phyloP scores from a whole-genome alignment of 1,140 invertebrate genomes.

The Drosophila pallidifrons region DNA sequence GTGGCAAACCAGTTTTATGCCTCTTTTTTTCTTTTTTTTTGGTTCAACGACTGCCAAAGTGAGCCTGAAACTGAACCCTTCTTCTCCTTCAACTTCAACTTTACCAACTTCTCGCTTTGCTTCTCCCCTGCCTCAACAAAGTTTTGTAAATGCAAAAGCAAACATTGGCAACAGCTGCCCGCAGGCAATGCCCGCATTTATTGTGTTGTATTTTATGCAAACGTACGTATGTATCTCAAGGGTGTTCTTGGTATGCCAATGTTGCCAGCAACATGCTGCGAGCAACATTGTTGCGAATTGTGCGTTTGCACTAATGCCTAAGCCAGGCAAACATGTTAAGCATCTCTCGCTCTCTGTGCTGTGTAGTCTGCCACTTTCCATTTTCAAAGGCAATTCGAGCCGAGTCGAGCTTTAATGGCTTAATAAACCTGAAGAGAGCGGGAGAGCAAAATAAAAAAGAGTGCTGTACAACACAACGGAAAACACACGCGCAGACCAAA shows the following conservation, averaged over 20 bases:
- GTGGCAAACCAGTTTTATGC: slow-evolving; percentile 45
- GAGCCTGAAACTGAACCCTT: slow-evolving; percentile 52
- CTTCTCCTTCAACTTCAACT: slow-evolving; percentile 6
- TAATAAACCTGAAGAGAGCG: slow-evolving; percentile 47
- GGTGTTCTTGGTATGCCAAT: slow-evolving; percentile 5
- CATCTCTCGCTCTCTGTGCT: neutral
- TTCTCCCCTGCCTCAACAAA: neutral
- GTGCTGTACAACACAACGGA: slow-evolving; percentile 7
- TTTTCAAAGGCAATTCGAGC: slow-evolving; percentile 17
- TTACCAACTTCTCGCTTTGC: neutral
- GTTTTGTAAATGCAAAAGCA: slow-evolving; percentile 26
- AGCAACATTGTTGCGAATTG: slow-evolving; percentile 30
- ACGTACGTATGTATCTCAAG: slow-evolving; percentile 1
- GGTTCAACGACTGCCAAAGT: slow-evolving; percentile 77
- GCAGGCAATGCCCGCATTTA: slow-evolving; percentile 50
- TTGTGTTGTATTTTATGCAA: neutral
- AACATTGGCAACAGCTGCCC: slow-evolving; percentile 68
- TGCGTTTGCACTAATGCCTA: slow-evolving; percentile 11
- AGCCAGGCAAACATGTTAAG: neutral
- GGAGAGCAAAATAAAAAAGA: neutral
- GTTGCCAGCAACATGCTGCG: slow-evolving; percentile 43
- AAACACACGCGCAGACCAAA: slow-evolving; percentile 46
- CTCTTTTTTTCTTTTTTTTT: slow-evolving; percentile 17
- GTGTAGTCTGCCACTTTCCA: slow-evolving; percentile 29
- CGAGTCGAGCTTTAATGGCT: slow-evolving; percentile 53